Conservation (phyloP, 2,888 invertebrate genomes). For the Lasioglossum figueresi region DNA sequence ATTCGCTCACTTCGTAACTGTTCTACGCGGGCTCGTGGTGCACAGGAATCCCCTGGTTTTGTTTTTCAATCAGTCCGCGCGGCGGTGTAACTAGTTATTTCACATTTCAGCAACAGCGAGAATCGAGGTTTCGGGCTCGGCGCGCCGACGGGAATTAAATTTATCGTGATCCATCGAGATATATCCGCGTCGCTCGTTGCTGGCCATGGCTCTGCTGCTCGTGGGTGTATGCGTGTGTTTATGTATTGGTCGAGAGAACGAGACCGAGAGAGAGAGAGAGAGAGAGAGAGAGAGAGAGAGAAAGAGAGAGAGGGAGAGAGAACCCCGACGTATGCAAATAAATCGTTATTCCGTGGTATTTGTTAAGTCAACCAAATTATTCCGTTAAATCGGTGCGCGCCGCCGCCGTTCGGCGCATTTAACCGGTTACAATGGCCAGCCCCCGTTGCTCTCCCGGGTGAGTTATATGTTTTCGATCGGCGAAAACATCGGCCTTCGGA, state of each 20-base stretch:
- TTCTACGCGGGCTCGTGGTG: not conserved
- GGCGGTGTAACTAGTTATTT: constrained; percentile 52
- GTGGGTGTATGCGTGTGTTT: not conserved
- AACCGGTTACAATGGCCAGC: constrained; percentile 47
- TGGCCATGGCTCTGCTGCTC: not conserved
- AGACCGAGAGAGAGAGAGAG: no score
- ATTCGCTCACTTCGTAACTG: not conserved
- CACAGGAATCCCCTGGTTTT: constrained; percentile 21
- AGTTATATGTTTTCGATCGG: constrained; percentile 64
- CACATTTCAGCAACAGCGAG: constrained; percentile 32
- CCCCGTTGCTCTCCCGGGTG: constrained; percentile 29
- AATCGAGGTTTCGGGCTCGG: constrained; percentile 19
- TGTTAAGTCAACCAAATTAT: constrained; percentile 74
- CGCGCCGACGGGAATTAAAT: constrained; percentile 60
- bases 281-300: not conserved
- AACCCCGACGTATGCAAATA: constrained; percentile 65
- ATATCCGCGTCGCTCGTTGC: constrained; percentile 36
- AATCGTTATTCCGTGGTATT: constrained; percentile 71
- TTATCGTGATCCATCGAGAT: constrained; percentile 65
- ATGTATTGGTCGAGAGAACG: not conserved
- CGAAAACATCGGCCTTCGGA: constrained; percentile 18
- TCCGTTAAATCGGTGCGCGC: constrained; percentile 67
- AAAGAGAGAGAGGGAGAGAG: not conserved
- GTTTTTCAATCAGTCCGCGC: constrained; percentile 55
- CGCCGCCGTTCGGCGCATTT: constrained; percentile 40